A percentile compares a stretch with the other conserved stretches of the same genome.
Conservation (phyloP, 2,797 vertebrate genomes). For the Taeniopygia guttata region DNA sequence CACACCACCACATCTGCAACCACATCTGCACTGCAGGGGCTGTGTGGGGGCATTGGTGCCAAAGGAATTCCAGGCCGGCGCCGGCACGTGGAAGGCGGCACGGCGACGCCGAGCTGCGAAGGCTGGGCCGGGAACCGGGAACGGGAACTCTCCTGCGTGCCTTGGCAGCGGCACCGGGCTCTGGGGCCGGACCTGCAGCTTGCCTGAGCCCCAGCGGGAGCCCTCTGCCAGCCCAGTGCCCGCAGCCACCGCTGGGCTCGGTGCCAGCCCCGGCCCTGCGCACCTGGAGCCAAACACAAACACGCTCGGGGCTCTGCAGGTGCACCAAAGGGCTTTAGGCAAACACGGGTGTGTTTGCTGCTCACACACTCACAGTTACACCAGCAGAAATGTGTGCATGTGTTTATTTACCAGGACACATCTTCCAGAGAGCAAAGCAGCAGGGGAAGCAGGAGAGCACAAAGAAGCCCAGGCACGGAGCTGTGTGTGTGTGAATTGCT, state of each 20-base stretch:
- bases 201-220: background rate
- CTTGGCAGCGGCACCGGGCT: background rate
- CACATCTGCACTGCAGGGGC: background rate
- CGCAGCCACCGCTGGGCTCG: rapidly evolving
- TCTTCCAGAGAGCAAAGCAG: background rate
- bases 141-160: rapidly evolving
- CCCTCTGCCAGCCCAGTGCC: background rate
- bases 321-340: no score
- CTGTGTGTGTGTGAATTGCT: background rate
- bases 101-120: rapidly evolving
- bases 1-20: rapidly evolving
- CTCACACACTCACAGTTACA: background rate
- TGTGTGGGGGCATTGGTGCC: rapidly evolving
- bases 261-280: rapidly evolving
- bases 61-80: rapidly evolving
- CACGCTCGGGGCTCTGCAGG: rapidly evolving
- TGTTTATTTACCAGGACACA: rapidly evolving
- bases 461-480: no score
- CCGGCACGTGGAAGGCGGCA: background rate
- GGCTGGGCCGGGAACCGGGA: rapidly evolving
- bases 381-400: rapidly evolving
- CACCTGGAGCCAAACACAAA: background rate
- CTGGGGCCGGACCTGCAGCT: background rate
- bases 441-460: background rate
- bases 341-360: background rate